Base-by-base conservation (phyloP, 1,140 invertebrate genomes). In the Paracyclopina nana region DNA sequence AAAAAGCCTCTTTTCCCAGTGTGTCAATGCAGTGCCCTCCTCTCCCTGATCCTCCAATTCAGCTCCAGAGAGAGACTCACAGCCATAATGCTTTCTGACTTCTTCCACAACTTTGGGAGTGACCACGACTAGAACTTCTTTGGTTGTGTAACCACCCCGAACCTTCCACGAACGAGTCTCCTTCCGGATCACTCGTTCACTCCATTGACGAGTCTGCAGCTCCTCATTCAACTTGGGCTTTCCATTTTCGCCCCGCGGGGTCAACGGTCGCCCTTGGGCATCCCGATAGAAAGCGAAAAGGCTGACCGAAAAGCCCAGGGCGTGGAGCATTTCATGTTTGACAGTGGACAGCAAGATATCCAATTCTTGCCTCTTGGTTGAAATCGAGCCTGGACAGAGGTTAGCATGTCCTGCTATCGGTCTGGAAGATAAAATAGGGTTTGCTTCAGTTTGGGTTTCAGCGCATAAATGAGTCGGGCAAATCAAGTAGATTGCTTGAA, bases 361-460 rank as follows among this genome's bases (percentile, higher is more conserved):
- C 51, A 91, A 66, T 60, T 98, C 90, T 59, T 94, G 82, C 26
- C 77, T 75, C 60, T 88, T 87, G 12, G 83, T 91, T 58, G 49
- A 54, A 26, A 98, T 81, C 58, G 84, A 86, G n/a, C 80, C 74
- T 0, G 92, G 92, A 61, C 94, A 98, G 46, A 98, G 75, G 70
- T 97, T 98, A 1, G 92, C 90, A 68, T 97, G 91, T 0, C 94
- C 94, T 1, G 92, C 94, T 46, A 98, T 91, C 1, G 94, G 94
- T 57, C 88, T 90, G 65, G 41, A 72, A 70, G 25, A 38, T 5
- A 38, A 9, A 20, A 38, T 2, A 8, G 34, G 4, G 34, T 38
- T 38, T 38, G 34, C n/a, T n/a, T n/a, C n/a, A n/a, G n/a, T n/a
- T n/a, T n/a, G n/a, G n/a, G n/a, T n/a, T n/a, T n/a, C n/a, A n/a